phyloP scores from a whole-genome alignment of 2,888 invertebrate species.

The Amiota minor region DNA sequence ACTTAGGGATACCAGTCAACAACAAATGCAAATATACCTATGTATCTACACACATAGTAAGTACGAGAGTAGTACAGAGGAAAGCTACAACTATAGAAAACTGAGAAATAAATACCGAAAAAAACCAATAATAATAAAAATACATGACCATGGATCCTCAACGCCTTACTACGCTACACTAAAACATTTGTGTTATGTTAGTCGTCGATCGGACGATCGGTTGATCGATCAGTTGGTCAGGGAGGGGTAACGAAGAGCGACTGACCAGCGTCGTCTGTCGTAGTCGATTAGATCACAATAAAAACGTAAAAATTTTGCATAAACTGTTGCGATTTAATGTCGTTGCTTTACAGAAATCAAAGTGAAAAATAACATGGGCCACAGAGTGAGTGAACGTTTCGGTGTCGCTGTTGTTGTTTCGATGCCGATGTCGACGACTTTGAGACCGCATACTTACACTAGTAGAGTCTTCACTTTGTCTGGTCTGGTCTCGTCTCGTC shows the following conservation, averaged over 20 bases:
- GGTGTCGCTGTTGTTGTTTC: too few relatives aligned
- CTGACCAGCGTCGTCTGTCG: conserved; percentile 6
- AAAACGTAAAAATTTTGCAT: conserved; percentile 53
- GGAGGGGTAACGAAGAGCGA: background rate
- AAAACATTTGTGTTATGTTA: background rate
- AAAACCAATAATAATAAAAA: conserved; percentile 65
- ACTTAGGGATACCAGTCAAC: background rate
- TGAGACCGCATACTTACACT: too few relatives aligned
- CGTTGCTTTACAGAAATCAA: conserved; percentile 33
- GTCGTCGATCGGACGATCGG: background rate
- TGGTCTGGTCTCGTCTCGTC: too few relatives aligned
- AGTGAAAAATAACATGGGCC: conserved; percentile 56
- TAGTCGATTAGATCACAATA: conserved; percentile 62
- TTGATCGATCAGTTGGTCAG: background rate
- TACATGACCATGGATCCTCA: conserved; percentile 44
- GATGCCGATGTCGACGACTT: too few relatives aligned
- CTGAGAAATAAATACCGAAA: conserved; percentile 43
- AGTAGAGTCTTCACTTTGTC: too few relatives aligned
- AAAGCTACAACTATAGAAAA: conserved; percentile 48
- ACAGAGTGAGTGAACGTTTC: conserved; percentile 1
- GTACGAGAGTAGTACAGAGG: conserved; percentile 48
- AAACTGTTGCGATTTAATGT: conserved; percentile 54
- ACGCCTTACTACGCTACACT: background rate
- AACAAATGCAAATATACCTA: conserved; percentile 5
- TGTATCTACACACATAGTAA: too few relatives aligned